phyloP scores from a whole-genome alignment of 2,113 vertebrate species.

The Emydura subglobosa region DNA sequence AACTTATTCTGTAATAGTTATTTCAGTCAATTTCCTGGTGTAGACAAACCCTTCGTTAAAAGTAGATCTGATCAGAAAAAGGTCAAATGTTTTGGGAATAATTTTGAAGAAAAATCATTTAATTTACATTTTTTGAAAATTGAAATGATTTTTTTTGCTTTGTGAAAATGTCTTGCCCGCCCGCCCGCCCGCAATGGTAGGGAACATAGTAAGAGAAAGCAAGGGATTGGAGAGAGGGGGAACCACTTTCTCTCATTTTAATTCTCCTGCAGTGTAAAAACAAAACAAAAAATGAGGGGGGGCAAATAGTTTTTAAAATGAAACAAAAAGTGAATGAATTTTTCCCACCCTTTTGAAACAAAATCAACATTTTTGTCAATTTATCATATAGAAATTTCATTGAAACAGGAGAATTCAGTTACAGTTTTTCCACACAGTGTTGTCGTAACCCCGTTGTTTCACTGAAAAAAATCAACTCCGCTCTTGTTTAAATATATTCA shows the following conservation, averaged over 20 bases:
- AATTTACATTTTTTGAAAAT: not conserved
- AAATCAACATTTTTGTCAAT: not conserved
- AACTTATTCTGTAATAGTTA: not conserved
- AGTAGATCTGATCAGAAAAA: not conserved
- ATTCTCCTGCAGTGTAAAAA: not conserved
- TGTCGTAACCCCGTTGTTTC: not conserved
- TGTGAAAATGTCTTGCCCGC: not conserved
- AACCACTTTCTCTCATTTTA: not conserved
- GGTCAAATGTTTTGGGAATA: not conserved
- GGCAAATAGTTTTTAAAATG: not conserved
- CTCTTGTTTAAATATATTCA: not conserved
- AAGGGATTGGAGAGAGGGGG: not conserved
- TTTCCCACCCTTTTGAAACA: not conserved
- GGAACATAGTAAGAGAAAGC: not conserved
- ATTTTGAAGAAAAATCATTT: not conserved
- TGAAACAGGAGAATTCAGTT: no score
- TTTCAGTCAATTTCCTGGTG: not conserved
- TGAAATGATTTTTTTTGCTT: not conserved
- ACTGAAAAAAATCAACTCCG: not conserved
- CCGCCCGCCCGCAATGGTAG: fast-evolving
- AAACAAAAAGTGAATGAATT: not conserved
- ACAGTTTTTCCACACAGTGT: no score
- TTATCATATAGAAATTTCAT: not conserved
- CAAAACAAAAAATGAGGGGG: no score
- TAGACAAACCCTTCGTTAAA: not conserved